Base-by-base conservation (phyloP, 2,888 invertebrate genomes). In the Apomyelois bistriatella region DNA sequence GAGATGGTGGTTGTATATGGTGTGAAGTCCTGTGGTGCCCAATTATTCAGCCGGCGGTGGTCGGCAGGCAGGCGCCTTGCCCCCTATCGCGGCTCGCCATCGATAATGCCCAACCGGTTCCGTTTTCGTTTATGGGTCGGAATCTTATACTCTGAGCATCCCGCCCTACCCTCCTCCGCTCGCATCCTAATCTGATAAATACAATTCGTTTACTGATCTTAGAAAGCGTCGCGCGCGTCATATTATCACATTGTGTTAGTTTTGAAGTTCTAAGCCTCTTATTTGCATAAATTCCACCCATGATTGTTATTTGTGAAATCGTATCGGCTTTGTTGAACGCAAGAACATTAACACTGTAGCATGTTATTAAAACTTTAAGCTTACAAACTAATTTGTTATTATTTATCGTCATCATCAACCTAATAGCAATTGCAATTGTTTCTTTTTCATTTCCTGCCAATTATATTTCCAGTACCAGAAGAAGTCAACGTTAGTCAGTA, bases 21-120 rank as follows among this genome's bases (percentile, higher is more conserved):
- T 89, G 89, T 89, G 88, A 89, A 89, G 87, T 89, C 89, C 89
- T 75, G 89, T 73, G 83, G 89, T 80, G 88, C 75, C 86, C 89
- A 89, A 89, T 89, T 89, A 89, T 82, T 82, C 79, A 75, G 81
- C 68, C 77, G 73, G 83, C 86, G 85, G 85, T 80, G 87, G 85
- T 81, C 84, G 84, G 71, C 81, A 68, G 69, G 74, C 77, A 79
- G 87, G 86, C 87, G 88, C 87, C 87, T 72, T 72, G 76, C 78
- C 78, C 79, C 83, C 76, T 88, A 89, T 89, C 88, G 83, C 80
- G 79, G 77, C 84, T 82, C 77, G 85, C 85, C 87, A 90, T 90
- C 89, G 85, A 86, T 85, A 80, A 80, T 68, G 67, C 69, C 38
- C 64, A 82, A 86, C 87, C 87, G 86, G 88, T 87, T 80, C 74